Conservation (phyloP, 2,113 vertebrate species). For the Melanotaenia duboulayi region DNA sequence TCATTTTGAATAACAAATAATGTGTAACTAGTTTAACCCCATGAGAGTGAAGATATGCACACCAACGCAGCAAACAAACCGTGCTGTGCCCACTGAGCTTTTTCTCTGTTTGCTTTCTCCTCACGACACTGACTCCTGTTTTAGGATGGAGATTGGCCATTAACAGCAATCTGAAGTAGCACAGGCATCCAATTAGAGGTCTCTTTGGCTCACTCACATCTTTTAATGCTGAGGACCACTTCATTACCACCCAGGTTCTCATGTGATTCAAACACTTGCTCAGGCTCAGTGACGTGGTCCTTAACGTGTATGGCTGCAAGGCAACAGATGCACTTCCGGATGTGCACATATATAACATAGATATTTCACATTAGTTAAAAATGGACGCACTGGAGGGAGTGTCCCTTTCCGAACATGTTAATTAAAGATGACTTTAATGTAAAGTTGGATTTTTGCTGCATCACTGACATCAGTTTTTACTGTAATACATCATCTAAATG, state of each 20-base stretch:
- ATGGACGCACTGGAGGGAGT: not conserved
- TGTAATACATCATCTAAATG: not conserved
- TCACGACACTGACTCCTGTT: constrained; percentile 13
- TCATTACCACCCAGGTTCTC: constrained; percentile 56
- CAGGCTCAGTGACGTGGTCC: not conserved
- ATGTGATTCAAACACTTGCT: constrained; percentile 30
- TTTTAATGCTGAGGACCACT: constrained; percentile 51
- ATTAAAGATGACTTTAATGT: constrained; percentile 8
- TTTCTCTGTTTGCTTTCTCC: constrained; percentile 31
- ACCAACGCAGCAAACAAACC: not conserved
- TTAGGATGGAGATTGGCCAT: constrained; percentile 44
- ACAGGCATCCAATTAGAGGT: constrained; percentile 50
- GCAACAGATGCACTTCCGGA: constrained; percentile 18
- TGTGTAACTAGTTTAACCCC: constrained; percentile 6
- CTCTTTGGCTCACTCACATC: constrained; percentile 25
- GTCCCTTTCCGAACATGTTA: not conserved
- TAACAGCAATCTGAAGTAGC: constrained; percentile 43
- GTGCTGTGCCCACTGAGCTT: not conserved
- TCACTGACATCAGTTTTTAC: not conserved
- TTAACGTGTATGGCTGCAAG: constrained; percentile 8
- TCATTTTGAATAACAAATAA: not conserved
- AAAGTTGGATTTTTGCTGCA: not conserved
- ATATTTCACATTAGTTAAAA: constrained; percentile 1
- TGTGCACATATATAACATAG: constrained; percentile 22
- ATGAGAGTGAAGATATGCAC: not conserved